Conservation (phyloP, 2,888 invertebrate genomes). For the Nasonovia ribisnigri region DNA sequence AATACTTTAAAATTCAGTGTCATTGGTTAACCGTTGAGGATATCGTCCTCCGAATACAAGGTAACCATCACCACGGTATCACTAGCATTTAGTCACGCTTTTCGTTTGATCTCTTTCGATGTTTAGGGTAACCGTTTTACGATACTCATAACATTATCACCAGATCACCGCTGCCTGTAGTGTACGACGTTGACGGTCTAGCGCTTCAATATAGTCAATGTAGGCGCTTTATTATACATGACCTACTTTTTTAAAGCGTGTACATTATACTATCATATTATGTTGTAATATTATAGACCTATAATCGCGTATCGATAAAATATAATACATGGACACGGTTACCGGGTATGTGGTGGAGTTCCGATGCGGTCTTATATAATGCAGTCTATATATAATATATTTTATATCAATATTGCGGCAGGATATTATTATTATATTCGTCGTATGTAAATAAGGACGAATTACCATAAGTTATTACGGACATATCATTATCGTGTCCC, state of each 20-base stretch:
- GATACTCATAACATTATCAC: neutral
- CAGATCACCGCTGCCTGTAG: neutral
- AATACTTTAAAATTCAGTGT: neutral
- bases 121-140: conserved; percentile 9
- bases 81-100: neutral
- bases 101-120: neutral
- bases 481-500: neutral
- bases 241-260: neutral
- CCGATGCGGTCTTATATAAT: neutral
- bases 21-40: neutral
- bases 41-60: neutral
- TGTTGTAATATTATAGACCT: neutral
- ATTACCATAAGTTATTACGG: conserved; percentile 42
- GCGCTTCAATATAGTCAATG: neutral
- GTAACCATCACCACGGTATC: neutral
- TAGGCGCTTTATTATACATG: neutral
- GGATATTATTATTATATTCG: conserved; percentile 6
- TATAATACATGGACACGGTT: neutral
- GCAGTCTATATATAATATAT: neutral
- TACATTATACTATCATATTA: neutral
- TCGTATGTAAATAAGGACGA: conserved; percentile 41
- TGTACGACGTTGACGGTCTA: neutral
- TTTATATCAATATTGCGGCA: conserved; percentile 10
- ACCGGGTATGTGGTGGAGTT: neutral
- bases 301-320: conserved; percentile 8